Percentiles rank a stretch among this genome's conserved stretches.
phyloP scores from a whole-genome alignment of 35 echinoderm and acorn worm genomes.

The Heliocidaris tuberculata region DNA sequence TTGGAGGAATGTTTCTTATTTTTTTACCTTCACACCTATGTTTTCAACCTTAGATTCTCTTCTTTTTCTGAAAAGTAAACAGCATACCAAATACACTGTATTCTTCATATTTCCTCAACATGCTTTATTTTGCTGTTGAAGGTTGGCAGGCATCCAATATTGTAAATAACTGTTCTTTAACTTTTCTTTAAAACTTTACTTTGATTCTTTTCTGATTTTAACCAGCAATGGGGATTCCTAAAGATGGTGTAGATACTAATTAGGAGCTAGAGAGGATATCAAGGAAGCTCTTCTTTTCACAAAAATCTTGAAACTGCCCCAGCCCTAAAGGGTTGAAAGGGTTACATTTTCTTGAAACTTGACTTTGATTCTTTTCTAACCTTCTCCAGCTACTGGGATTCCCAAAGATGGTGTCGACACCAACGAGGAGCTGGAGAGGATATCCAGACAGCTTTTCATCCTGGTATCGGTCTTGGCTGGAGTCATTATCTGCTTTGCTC shows the following conservation, averaged over 20 bases:
- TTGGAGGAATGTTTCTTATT: too few relatives aligned
- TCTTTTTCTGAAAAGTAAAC: too few relatives aligned
- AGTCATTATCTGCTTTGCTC: slow-evolving; percentile 77
- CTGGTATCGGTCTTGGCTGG: slow-evolving; percentile 71
- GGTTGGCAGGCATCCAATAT: too few relatives aligned
- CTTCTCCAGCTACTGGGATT: slow-evolving; percentile 40
- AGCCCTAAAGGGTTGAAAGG: too few relatives aligned
- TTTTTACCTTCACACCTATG: too few relatives aligned
- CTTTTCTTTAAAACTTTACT: not conserved
- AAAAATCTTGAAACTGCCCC: too few relatives aligned
- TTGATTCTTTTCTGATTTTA: not conserved
- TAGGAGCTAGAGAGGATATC: slow-evolving; percentile 65
- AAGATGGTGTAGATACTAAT: slow-evolving; percentile 64
- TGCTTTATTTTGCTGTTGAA: too few relatives aligned
- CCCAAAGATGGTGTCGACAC: slow-evolving; percentile 75
- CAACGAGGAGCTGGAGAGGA: slow-evolving; percentile 52
- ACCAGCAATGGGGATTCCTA: slow-evolving; percentile 55
- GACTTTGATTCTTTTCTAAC: not conserved
- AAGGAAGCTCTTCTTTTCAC: slow-evolving; percentile 58
- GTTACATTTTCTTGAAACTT: not conserved
- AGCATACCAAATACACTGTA: too few relatives aligned
- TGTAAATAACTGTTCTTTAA: not conserved
- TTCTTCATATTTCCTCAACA: too few relatives aligned
- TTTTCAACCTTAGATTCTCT: too few relatives aligned
- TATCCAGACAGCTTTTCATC: slow-evolving; percentile 84